Conservation (phyloP, 2,888 invertebrate species). For the Cheilosia variabilis region DNA sequence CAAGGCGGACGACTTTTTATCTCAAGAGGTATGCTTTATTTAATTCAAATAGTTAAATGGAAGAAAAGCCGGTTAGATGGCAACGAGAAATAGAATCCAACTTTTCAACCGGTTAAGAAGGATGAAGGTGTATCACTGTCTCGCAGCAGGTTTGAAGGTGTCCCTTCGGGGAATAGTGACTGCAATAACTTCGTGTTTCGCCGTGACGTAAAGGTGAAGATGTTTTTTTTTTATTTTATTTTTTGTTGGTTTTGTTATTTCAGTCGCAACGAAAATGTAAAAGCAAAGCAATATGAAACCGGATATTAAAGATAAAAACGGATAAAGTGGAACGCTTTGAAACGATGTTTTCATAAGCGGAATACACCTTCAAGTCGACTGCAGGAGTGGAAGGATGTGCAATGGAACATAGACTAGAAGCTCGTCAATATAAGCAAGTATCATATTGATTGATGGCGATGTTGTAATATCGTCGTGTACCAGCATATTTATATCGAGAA, state of each 20-base stretch:
- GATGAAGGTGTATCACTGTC: conserved; percentile 35
- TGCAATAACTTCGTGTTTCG: conserved; percentile 27
- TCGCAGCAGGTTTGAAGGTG: conserved; percentile 8
- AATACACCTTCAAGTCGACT: conserved; percentile 30
- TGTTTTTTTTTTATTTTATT: conserved; percentile 8
- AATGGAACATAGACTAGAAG: not conserved
- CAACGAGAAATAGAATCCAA: conserved; percentile 49
- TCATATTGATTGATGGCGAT: conserved; percentile 27
- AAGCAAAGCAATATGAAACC: conserved; percentile 26
- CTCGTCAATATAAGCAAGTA: conserved; percentile 24
- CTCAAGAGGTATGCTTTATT: conserved; percentile 46
- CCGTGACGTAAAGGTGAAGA: conserved; percentile 12
- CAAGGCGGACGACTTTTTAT: conserved; percentile 49
- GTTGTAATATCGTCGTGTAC: not conserved
- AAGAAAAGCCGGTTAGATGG: conserved; percentile 40
- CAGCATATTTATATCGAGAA: not conserved
- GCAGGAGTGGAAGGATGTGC: conserved; percentile 17
- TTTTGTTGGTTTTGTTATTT: not conserved
- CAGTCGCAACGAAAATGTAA: conserved; percentile 5
- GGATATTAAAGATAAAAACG: conserved; percentile 73
- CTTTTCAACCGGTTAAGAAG: conserved; percentile 31
- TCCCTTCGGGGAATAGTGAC: conserved; percentile 27
- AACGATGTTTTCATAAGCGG: conserved; percentile 40
- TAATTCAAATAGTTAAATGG: conserved; percentile 45
- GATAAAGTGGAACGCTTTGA: conserved; percentile 55